These are phyloP conservation scores for Tolypeutes matacus DNA, from an alignment of 2,797 vertebrate genomes.

Conservation along the genomic window DNA sequence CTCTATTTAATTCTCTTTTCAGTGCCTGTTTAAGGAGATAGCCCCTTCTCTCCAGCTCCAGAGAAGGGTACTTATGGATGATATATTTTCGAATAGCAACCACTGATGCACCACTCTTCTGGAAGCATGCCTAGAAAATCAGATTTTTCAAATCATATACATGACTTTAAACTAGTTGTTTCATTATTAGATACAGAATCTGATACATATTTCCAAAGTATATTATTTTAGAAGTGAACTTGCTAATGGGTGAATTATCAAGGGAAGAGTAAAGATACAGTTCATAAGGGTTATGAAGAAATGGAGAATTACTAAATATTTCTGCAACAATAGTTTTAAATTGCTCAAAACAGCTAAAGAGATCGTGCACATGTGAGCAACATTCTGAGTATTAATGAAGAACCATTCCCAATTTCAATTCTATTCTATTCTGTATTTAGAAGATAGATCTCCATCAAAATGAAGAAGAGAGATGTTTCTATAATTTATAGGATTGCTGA, in stretches of 20 bases:
- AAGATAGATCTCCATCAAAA: constrained; percentile 35
- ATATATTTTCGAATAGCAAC: constrained; percentile 96
- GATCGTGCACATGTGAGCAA: neutral
- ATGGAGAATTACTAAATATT: constrained; percentile 58
- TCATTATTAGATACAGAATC: constrained; percentile 34
- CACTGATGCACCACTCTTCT: constrained; percentile 93
- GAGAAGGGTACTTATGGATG: constrained; percentile 94
- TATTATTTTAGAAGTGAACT: constrained; percentile 45
- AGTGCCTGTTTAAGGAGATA: constrained; percentile 97
- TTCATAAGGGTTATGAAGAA: neutral
- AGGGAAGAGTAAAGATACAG: neutral
- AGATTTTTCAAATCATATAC: neutral
- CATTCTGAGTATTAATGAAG: constrained; percentile 18
- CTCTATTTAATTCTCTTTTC: constrained; percentile 96
- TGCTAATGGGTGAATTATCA: constrained; percentile 5
- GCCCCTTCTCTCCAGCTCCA: constrained; percentile 96
- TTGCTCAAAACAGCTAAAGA: constrained; percentile 4
- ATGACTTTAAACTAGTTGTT: constrained; percentile 23
- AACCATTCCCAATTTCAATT: constrained; percentile 55
- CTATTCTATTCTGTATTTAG: neutral
- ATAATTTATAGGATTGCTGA: neutral
- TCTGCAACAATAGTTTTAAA: constrained; percentile 37
- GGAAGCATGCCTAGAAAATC: constrained; percentile 92
- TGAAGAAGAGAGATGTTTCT: constrained; percentile 26
- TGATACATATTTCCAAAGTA: constrained; percentile 44